Base-by-base conservation (phyloP, 2,797 vertebrate species). In the Neostethus bicornis region DNA sequence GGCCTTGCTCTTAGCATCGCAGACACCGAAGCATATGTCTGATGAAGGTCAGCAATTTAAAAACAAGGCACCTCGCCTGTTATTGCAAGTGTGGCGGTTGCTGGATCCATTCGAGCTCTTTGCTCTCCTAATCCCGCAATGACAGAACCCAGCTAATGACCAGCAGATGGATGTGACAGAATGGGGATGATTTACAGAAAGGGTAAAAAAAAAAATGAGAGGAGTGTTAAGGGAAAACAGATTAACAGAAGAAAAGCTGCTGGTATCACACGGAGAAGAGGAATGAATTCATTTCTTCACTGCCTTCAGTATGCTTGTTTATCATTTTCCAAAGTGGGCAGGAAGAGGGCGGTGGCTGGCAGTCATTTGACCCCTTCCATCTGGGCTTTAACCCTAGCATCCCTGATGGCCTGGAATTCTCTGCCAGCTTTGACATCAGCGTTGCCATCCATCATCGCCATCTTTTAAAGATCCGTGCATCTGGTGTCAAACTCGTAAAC, bases 21-120 rank as follows among this genome's bases (percentile, higher is more conserved):
- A 48, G 58, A 48, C 73, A 34, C 46, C 21, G 44, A 34, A 82
- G 81, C 86, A 83, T 77, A 80, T 76, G 80, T 84, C 73, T 62
- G 77, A 84, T 69, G 75, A 84, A 87, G 83, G 87, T 87, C 83
- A 75, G 61, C 47, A 71, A 64, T 80, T 84, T 66, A 64, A 80
- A 76, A 86, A 79, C 79, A 77, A 82, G 66, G 42, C 65, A 57
- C 61, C 66, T 82, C 57, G 53, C 60, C 61, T 73, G 59, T 49
- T 45, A 50, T 11, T 50, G 57, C 61, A 12, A 39, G 58, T 52
- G 57, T 37, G 41, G 39, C 41, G 42, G 67, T 55, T 57, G 67
- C 60, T 16, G 62, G 44, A 64, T 60, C 59, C 35, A 20, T 64
- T 74, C 48, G 5, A 34, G 47, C 74, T 80, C 68, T 20, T 67